These are phyloP conservation scores for Lomographa bimaculata DNA, from an alignment of 2,888 invertebrate species.

Conservation along the genomic window DNA sequence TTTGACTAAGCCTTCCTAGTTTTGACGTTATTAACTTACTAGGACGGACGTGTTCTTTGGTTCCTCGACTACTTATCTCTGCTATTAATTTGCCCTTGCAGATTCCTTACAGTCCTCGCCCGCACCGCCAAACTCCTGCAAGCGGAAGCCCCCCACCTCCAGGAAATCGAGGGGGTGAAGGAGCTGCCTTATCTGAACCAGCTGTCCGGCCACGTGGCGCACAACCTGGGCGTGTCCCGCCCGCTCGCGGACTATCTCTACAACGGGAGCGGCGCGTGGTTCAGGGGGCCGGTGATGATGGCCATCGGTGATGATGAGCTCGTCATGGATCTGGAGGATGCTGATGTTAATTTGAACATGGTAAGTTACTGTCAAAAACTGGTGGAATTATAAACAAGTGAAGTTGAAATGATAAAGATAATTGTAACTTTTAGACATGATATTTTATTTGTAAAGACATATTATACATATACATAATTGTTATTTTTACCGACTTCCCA, in stretches of 20 bases:
- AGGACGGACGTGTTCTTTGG: too few relatives aligned
- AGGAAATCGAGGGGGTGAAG: conserved; percentile 59
- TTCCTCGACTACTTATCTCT: too few relatives aligned
- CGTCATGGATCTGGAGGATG: conserved; percentile 43
- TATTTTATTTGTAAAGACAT: too few relatives aligned
- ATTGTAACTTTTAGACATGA: too few relatives aligned
- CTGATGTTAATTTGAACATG: conserved; percentile 54
- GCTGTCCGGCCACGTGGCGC: conserved; percentile 50
- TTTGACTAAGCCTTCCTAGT: too few relatives aligned
- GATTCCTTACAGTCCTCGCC: conserved; percentile 56
- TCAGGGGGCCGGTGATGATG: conserved; percentile 31
- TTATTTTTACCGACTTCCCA: too few relatives aligned
- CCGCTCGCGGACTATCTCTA: conserved; percentile 48
- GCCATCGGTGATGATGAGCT: conserved; percentile 37
- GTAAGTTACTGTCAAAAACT: too few relatives aligned
- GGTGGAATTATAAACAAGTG: too few relatives aligned
- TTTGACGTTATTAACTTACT: too few relatives aligned
- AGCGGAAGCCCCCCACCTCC: conserved; percentile 61
- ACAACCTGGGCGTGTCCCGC: conserved; percentile 48
- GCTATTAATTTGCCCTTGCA: too few relatives aligned
- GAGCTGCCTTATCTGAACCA: conserved; percentile 51
- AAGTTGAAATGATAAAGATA: too few relatives aligned
- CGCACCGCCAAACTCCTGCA: conserved; percentile 53
- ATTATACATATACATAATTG: too few relatives aligned
- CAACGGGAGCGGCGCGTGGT: conserved; percentile 24